Evolutionary conservation across 1,140 invertebrate species (phyloP).

Genomic region (Trypoxylus dichotomus): DNA sequence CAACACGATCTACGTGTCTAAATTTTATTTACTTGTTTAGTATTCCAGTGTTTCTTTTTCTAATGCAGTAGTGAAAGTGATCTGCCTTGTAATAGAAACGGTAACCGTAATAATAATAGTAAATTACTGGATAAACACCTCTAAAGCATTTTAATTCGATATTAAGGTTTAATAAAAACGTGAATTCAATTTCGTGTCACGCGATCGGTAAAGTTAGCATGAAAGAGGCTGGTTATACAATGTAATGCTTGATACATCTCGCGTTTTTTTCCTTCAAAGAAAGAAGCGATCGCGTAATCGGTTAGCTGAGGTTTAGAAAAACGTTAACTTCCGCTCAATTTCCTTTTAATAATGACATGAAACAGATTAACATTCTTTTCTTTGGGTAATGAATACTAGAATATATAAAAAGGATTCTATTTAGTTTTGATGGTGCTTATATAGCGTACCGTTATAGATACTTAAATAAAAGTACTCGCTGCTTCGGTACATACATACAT

Average conservation of each 20-base stretch:
- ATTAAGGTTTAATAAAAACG: neutral
- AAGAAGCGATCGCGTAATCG: neutral
- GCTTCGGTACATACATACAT: too few relatives aligned
- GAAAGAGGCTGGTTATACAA: neutral
- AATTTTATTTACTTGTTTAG: neutral
- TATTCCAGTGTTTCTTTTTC: neutral
- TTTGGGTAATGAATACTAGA: too few relatives aligned
- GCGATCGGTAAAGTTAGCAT: neutral
- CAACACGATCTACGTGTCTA: too few relatives aligned
- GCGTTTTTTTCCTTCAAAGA: neutral
- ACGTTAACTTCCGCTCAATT: neutral
- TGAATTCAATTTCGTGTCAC: neutral
- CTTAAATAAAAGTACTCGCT: too few relatives aligned
- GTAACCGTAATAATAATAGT: neutral
- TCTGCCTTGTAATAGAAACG: neutral
- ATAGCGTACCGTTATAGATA: too few relatives aligned
- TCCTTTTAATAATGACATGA: neutral
- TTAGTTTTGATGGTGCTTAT: too few relatives aligned
- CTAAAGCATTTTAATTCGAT: neutral
- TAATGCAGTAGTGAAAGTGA: neutral
- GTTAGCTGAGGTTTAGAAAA: neutral
- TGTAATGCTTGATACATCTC: too few relatives aligned
- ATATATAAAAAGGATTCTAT: too few relatives aligned
- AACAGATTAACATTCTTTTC: neutral
- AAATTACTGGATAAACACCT: neutral